Evolutionary conservation across 2,888 invertebrate genomes (phyloP).

Genomic region (Cotesia congregata): DNA sequence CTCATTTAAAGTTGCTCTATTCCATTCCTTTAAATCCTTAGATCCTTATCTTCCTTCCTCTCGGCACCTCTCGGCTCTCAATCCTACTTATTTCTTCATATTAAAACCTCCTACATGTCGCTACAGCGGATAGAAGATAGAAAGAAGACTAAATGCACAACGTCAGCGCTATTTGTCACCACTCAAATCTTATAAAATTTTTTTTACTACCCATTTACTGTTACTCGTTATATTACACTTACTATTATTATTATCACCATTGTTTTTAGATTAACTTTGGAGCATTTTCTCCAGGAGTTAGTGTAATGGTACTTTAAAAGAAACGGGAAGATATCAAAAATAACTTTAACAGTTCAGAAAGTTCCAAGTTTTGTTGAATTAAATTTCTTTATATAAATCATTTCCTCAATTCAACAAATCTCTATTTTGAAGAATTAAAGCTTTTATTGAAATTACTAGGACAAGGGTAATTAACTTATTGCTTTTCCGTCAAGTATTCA

Average conservation of each 20-base stretch:
- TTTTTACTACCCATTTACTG: neutral
- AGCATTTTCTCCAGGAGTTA: too few species aligned
- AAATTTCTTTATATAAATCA: too few species aligned
- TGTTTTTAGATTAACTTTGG: too few species aligned
- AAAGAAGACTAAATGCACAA: neutral
- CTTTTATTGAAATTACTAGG: too few species aligned
- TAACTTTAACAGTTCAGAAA: too few species aligned
- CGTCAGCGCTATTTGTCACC: slow-evolving; percentile 29
- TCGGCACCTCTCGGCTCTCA: slow-evolving; percentile 58
- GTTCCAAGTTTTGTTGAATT: too few species aligned
- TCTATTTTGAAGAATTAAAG: too few species aligned
- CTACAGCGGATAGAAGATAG: neutral
- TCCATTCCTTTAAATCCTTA: neutral
- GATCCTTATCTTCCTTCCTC: slow-evolving; percentile 50
- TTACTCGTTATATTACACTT: slow-evolving; percentile 3
- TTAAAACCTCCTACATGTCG: slow-evolving; percentile 23
- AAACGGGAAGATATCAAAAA: too few species aligned
- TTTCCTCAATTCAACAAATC: too few species aligned
- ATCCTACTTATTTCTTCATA: slow-evolving; percentile 53
- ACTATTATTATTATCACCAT: neutral
- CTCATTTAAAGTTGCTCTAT: neutral
- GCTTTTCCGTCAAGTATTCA: too few species aligned
- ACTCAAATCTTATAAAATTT: neutral
- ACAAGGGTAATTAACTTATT: too few species aligned
- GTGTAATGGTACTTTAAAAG: too few species aligned